Base-by-base conservation (phyloP, 1,140 invertebrate species). In the Atta texana region DNA sequence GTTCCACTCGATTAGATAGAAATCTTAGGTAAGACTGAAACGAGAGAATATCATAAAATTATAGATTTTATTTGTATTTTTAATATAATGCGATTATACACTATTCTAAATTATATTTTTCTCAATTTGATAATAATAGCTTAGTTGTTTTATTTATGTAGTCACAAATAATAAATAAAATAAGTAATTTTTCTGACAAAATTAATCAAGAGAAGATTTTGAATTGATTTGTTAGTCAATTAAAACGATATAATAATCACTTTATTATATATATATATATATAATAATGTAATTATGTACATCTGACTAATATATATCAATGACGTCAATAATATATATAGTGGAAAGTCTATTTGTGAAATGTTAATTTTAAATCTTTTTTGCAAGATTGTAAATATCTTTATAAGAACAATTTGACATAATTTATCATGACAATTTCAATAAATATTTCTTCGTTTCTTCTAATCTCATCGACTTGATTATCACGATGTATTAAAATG, bases 261-360 rank as follows among this genome's bases (percentile, higher is more conserved):
- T 51, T 51, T 74, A 44, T 10, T 44, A 44, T 44, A 44, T 44
- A 44, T 44, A 44, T 44, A 44, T 44, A 44, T 44, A 44, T 44
- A 1, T 44, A 84, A 72, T 24, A 61, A 69, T 81, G 14, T 51
- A 72, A 34, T 5, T 34, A 34, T 34, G 5, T 49, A 34, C 8
- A 44, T 44, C 8, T 44, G 12, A 3, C 39, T 44, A 44, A 12
- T 44, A 76, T 18, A 61, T 74, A 61, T 82, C 68, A 39, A 31
- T 74, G 80, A 84, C 69, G 80, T 82, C 68, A 84, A 84, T 74
- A 81, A 59, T 44, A 72, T 71, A 74, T 59, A 84, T 39, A 84
- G 39, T 18, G 14, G 24, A 3, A 39, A 82, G 3, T 74, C 39
- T 84, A 84, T 74, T 84, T 74, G 34, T 21, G 31, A 72, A 21